phyloP scores from a whole-genome alignment of 2,888 invertebrate species.

The Dryadula phaetusa region DNA sequence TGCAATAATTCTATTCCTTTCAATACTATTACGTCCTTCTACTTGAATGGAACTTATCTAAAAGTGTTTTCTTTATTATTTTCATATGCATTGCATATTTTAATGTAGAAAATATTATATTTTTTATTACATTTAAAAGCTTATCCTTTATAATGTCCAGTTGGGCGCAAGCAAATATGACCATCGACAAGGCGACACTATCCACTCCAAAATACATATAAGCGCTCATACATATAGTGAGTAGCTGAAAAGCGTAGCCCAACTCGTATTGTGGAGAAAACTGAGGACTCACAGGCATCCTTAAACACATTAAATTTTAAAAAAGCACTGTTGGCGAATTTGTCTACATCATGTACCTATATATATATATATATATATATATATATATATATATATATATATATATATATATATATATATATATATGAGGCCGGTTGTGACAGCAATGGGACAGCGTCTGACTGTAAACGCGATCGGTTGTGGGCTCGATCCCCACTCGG shows the following conservation, averaged over 20 bases:
- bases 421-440: no score
- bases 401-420: no score
- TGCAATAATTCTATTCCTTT: slow-evolving; percentile 33
- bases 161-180: slow-evolving; percentile 76
- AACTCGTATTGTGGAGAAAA: slow-evolving; percentile 65
- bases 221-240: slow-evolving; percentile 72
- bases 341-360: no score
- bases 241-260: slow-evolving; percentile 68
- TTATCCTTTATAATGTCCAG: slow-evolving; percentile 74
- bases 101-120: background rate
- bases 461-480: no score
- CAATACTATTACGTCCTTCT: slow-evolving; percentile 26
- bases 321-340: background rate
- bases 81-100: background rate
- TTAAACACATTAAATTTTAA: slow-evolving; percentile 42
- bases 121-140: slow-evolving; percentile 49
- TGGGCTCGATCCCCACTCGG: no score
- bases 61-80: slow-evolving; percentile 5
- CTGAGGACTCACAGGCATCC: slow-evolving; percentile 72
- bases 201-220: slow-evolving; percentile 79
- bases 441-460: no score
- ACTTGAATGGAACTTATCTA: slow-evolving; percentile 43
- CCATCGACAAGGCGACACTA: slow-evolving; percentile 70
- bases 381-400: no score
- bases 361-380: background rate